Conservation (phyloP, 2,113 vertebrate species). For the Percopsis transmontana region DNA sequence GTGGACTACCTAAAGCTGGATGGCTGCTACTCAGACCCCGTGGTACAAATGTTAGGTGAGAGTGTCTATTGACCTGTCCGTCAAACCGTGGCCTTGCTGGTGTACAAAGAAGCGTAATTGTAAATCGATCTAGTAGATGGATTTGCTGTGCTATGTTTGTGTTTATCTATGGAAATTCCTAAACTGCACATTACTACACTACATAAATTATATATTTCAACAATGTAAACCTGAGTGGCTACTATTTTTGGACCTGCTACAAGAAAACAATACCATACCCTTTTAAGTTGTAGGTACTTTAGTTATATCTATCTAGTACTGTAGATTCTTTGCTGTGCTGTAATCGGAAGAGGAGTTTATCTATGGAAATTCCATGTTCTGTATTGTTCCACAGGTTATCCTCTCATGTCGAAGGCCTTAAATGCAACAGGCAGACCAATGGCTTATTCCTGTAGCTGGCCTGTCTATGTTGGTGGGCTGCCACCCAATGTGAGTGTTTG, state of each 20-base stretch:
- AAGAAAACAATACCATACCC: no score
- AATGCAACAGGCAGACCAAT: constrained; percentile 86
- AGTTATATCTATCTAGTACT: background rate
- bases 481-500: constrained; percentile 80
- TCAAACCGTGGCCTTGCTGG: background rate
- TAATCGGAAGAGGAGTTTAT: no score
- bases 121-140: no score
- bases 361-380: no score
- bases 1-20: constrained; percentile 92
- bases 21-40: constrained; percentile 78
- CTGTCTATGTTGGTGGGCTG: constrained; percentile 85
- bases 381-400: constrained; percentile 79
- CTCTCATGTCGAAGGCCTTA: constrained; percentile 84
- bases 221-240: no score
- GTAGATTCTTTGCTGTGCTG: no score
- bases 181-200: no score
- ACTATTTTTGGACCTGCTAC: no score
- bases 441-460: constrained; percentile 90
- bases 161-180: background rate
- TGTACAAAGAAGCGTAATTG: no score
- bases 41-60: constrained; percentile 79
- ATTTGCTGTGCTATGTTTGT: no score
- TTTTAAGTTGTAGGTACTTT: background rate
- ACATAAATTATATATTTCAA: no score
- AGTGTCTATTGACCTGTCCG: background rate